phyloP scores from a whole-genome alignment of 2,113 vertebrate species.

The Peucedramus taeniatus region DNA sequence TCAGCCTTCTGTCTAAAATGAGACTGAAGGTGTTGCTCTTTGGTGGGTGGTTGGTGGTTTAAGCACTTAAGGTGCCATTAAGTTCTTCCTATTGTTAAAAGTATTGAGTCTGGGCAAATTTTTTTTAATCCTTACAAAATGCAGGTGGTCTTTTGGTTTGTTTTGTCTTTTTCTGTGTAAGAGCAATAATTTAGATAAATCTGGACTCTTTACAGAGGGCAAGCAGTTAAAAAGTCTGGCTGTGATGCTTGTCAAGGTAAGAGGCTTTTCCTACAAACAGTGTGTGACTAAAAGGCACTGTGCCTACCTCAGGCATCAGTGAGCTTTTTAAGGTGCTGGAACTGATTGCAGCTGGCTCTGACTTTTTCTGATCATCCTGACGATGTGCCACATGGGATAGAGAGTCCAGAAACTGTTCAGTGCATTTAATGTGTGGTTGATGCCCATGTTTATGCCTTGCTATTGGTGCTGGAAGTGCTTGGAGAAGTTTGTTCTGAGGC shows the following conservation, averaged over 20 bases:
- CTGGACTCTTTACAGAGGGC: background rate
- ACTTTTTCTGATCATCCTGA: background rate
- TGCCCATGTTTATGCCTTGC: accelerated
- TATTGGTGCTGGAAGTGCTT: background rate
- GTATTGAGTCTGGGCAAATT: background rate
- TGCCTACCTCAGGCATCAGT: background rate
- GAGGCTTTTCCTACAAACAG: background rate
- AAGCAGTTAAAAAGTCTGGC: background rate
- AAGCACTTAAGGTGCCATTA: background rate
- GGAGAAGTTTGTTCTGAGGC: background rate
- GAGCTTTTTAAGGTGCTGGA: background rate
- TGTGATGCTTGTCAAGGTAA: background rate
- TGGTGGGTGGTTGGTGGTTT: background rate
- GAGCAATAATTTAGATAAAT: background rate
- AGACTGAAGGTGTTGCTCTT: background rate
- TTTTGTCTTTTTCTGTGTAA: background rate
- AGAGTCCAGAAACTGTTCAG: background rate
- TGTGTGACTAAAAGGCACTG: background rate
- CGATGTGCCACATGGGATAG: background rate
- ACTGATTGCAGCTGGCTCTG: background rate
- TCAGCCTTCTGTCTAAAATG: background rate
- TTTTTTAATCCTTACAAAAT: background rate
- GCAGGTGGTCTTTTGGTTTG: background rate
- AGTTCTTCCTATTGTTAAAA: background rate
- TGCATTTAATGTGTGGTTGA: background rate